These are phyloP conservation scores for Dasyurus viverrinus DNA, from an alignment of 2,113 vertebrate species.

Conservation along the genomic window DNA sequence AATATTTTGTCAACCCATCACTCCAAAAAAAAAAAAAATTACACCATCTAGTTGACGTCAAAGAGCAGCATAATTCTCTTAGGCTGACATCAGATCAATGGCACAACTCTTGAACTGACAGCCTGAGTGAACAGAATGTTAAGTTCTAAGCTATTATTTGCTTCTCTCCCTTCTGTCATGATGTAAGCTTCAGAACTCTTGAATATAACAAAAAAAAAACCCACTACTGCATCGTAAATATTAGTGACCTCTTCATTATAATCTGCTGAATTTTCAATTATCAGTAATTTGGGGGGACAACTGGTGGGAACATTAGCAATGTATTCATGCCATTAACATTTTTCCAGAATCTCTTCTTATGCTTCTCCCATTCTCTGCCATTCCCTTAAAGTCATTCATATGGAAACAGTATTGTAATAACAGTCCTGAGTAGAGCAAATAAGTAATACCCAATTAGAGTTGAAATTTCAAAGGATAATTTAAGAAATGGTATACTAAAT, in stretches of 20 bases:
- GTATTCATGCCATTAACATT: constrained; percentile 29
- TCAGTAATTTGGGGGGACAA: background rate
- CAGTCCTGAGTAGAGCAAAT: background rate
- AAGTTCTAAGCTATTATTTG: background rate
- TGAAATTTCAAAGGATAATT: constrained; percentile 40
- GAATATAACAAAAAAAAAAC: constrained; percentile 5
- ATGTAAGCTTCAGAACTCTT: constrained; percentile 3
- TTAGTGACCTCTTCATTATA: constrained; percentile 20
- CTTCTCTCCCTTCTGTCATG: background rate
- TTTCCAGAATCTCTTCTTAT: constrained; percentile 27
- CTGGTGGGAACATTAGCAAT: constrained; percentile 36
- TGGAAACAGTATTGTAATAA: constrained; percentile 18
- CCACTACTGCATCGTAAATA: background rate
- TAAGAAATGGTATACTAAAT: constrained; percentile 2
- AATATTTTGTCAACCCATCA: constrained; percentile 49
- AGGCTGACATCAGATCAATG: background rate
- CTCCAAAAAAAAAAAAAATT: constrained; percentile 12
- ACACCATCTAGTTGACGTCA: background rate
- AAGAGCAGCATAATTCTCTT: background rate
- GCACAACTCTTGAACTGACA: background rate
- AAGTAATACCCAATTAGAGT: constrained; percentile 26
- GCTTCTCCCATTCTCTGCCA: constrained; percentile 23
- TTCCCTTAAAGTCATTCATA: constrained; percentile 50
- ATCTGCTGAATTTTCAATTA: constrained; percentile 45
- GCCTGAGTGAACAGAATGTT: background rate